Evolutionary conservation across 2,113 vertebrate genomes (phyloP).

Genomic region (Haplochromis vanheusdeni): DNA sequence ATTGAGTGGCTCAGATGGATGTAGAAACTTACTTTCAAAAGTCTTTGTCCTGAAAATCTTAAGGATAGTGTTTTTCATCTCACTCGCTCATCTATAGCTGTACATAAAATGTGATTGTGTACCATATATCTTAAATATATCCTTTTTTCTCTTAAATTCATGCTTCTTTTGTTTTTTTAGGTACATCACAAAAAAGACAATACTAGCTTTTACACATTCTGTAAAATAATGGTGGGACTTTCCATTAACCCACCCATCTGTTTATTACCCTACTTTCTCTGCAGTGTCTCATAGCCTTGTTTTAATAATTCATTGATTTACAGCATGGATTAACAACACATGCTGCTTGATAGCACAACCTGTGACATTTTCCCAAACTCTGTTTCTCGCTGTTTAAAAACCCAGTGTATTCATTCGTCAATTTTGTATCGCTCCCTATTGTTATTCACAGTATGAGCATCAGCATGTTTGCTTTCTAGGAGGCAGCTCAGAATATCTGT

Average conservation of each 20-base stretch:
- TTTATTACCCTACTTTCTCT: background rate
- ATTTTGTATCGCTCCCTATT: background rate
- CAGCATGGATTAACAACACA: background rate
- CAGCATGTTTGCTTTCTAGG: background rate
- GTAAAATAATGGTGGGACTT: background rate
- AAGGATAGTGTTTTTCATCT: background rate
- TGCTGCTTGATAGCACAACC: background rate
- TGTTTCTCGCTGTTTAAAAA: background rate
- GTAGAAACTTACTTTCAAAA: background rate
- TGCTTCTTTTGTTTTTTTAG: background rate
- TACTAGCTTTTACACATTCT: background rate
- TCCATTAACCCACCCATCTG: background rate
- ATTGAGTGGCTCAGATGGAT: background rate
- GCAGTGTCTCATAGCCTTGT: background rate
- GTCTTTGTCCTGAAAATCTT: background rate
- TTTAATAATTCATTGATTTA: background rate
- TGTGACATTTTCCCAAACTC: background rate
- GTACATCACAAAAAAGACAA: background rate
- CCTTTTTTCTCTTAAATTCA: background rate
- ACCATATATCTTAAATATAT: background rate
- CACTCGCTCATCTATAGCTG: background rate
- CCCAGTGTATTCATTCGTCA: background rate
- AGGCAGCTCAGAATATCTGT: background rate
- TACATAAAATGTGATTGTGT: background rate
- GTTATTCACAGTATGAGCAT: background rate